Base-by-base conservation (phyloP, 2,113 vertebrate genomes). In the Amphiprion ocellaris region DNA sequence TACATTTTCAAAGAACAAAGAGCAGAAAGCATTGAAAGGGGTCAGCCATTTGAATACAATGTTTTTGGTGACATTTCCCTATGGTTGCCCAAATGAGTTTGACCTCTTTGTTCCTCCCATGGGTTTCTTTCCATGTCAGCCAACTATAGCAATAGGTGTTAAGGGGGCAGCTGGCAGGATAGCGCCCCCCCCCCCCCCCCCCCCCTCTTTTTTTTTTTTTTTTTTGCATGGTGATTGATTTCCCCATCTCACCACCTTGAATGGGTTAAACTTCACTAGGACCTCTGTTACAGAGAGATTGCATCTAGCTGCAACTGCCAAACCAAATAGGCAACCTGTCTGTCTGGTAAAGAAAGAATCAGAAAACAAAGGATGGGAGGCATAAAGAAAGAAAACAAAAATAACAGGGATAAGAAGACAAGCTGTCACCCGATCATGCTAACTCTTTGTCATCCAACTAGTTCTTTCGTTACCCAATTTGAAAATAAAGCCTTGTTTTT, bases 291-390 rank as follows among this genome's bases (percentile, higher is more conserved):
- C 55, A 80, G 65, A 39, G 63, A 90, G 90, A 95, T 92, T 93
- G 90, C 85, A 83, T 94, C 92, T 85, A 91, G 89, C 83, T 76
- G 21, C 73, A 70, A 71, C 88, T 92, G 93, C 90, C 92, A 93
- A 87, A 81, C 77, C 66, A 91, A 91, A 93, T 89, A 89, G 81
- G 76, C 65, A 79, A 85, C 87, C 79, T 85, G 92, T 94, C 89
- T 65, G 78, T 89, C 91, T 92, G 79, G 82, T 85, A 76, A 60
- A 67, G 26, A 71, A 44, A 64, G 63, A 77, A 78, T 59, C 28
- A 24, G 44, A 44, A 55, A 69, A 62, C 0, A 8, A 54, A 58
- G 41, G 54, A 66, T 58, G 4, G 21, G 41, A 50, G n/a, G 49
- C 11, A 67, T 30, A 21, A 62, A 41, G 26, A 69, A 46, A 74